Base-by-base conservation (phyloP, 2,888 invertebrate genomes). In the Andrena fulva region DNA sequence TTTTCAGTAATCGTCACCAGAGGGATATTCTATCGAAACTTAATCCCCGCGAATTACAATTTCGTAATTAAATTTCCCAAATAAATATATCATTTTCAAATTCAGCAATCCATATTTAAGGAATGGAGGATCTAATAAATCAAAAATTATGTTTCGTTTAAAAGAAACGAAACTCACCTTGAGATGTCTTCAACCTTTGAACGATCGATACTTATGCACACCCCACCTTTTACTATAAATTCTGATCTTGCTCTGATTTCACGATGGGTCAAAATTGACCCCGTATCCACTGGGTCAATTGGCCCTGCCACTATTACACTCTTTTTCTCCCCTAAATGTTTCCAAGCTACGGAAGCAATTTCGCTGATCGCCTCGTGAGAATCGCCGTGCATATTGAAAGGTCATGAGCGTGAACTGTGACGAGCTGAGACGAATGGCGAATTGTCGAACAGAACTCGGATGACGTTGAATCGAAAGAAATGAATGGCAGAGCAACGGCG, bases 401-500 rank as follows among this genome's bases (percentile, higher is more conserved):
- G 24, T 16, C 1, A 5, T 31, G 35, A 35, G n/a, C 27, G 33
- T 24, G 69, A 42, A 5, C 8, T 27, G 56, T 29, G 16, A 48
- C 42, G 42, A 42, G 24, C 3, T 27, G 33, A n/a, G 12, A 27
- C 4, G n/a, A 63, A 31, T 33, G n/a, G 33, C 12, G 20, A 52
- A 5, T 73, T 16, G 24, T 12, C n/a, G 33, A 50, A 12, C 33
- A 42, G 24, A 59, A 63, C 29, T 54, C 60, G n/a, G 2, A 10
- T 12, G 24, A 20, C 24, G 10, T 56, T 63, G 27, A 42, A 68
- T 20, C 50, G 31, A 62, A 69, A 50, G 52, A 69, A 79, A 74
- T 54, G 20, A 60, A 64, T 24, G 63, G 6, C 63, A 10, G 16
- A 70, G 64, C 48, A 59, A n/a, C 48, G 64, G 24, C 10, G 16